Percentiles rank a stretch among this genome's conserved stretches.
Conservation (phyloP, 2,113 vertebrate genomes). For the Antechinus flavipes region DNA sequence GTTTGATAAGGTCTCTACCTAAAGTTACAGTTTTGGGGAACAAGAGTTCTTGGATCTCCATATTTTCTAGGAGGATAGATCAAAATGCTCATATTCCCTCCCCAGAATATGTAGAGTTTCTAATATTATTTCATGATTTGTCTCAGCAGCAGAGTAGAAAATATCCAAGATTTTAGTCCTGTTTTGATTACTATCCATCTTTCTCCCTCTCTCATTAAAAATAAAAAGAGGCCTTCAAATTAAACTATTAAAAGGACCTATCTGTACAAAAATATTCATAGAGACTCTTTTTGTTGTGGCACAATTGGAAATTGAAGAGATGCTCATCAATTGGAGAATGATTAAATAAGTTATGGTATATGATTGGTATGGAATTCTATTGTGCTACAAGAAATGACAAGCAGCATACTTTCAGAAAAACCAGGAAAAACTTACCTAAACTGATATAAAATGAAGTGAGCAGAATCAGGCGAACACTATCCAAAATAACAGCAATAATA, state of each 20-base stretch:
- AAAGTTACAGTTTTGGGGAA: not conserved
- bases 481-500: not conserved
- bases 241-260: not conserved
- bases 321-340: not conserved
- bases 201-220: not conserved
- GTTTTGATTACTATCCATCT: not conserved
- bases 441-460: not conserved
- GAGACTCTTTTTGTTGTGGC: not conserved
- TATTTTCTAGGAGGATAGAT: conserved; percentile 8
- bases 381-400: not conserved
- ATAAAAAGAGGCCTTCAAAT: not conserved
- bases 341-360: not conserved
- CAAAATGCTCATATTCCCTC: not conserved
- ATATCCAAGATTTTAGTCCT: not conserved
- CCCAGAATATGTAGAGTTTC: not conserved
- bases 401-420: not conserved
- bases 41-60: not conserved
- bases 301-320: not conserved
- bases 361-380: not conserved
- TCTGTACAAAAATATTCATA: not conserved
- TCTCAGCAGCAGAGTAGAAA: not conserved
- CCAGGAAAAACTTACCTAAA: not conserved
- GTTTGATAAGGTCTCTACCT: not conserved
- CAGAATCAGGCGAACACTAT: not conserved
- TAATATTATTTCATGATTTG: not conserved